Percentiles rank a stretch among this genome's conserved stretches.
These are phyloP conservation scores for Grammomys dolichurus DNA, from an alignment of 2,113 vertebrate species.

Conservation along the genomic window DNA sequence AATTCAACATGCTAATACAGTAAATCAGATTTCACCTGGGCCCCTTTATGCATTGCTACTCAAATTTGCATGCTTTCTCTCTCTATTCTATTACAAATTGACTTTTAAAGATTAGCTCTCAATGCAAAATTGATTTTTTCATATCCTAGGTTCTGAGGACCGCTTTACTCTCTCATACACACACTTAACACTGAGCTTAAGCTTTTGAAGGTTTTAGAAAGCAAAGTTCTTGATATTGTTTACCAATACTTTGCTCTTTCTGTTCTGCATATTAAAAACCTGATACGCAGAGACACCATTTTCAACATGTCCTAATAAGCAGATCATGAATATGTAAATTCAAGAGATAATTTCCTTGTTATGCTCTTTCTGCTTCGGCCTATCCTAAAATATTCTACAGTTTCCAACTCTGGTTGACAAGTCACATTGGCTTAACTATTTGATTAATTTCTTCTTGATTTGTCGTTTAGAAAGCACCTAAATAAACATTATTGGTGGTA, in stretches of 20 bases:
- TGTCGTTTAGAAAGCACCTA: slow-evolving; percentile 39
- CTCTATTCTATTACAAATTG: slow-evolving; percentile 19
- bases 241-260: slow-evolving; percentile 58
- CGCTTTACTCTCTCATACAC: slow-evolving; percentile 4
- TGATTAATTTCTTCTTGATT: slow-evolving; percentile 46
- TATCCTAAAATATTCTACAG: slow-evolving; percentile 3
- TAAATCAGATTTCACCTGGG: neutral
- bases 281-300: slow-evolving; percentile 57
- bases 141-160: slow-evolving; percentile 30
- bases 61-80: slow-evolving; percentile 15
- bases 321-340: slow-evolving; percentile 73
- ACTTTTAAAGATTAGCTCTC: slow-evolving; percentile 66
- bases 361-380: neutral
- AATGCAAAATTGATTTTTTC: slow-evolving; percentile 34
- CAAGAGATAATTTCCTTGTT: slow-evolving; percentile 24
- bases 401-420: slow-evolving; percentile 36
- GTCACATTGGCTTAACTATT: neutral
- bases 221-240: slow-evolving; percentile 57
- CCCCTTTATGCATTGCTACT: neutral
- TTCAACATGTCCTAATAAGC: slow-evolving; percentile 66
- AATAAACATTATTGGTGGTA: slow-evolving; percentile 29
- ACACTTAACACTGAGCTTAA: slow-evolving; percentile 6
- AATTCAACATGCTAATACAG: slow-evolving; percentile 22
- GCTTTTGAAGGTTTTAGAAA: slow-evolving; percentile 51
- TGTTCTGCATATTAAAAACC: slow-evolving; percentile 66